Evolutionary conservation across 2,113 vertebrate species (phyloP).

Genomic region (Rhinolophus ferrumequinum): DNA sequence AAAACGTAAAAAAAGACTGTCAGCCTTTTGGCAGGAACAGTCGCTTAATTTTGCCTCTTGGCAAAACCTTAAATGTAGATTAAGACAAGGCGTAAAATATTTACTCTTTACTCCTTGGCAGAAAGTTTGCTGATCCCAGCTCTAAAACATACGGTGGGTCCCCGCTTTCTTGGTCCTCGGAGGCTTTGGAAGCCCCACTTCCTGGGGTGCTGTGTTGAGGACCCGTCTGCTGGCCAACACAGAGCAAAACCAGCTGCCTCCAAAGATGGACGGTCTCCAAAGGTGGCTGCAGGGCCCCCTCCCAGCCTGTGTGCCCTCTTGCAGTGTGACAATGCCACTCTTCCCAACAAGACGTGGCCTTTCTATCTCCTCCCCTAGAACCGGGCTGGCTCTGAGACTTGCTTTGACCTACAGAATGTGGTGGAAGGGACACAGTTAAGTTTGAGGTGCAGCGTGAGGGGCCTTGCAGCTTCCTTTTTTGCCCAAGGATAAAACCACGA

Average conservation of each 20-base stretch:
- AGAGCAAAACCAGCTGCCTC: not conserved
- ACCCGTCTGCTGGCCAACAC: not conserved
- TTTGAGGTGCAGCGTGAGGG: not conserved
- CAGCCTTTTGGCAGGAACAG: conserved; percentile 21
- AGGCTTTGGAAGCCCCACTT: not conserved
- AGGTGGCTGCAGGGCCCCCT: not conserved
- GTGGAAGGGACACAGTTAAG: not conserved
- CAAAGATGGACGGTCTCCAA: too few species aligned
- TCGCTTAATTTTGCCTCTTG: not conserved
- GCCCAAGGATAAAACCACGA: not conserved
- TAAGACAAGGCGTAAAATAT: not conserved
- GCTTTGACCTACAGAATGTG: not conserved
- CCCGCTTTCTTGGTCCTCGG: not conserved
- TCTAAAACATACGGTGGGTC: not conserved
- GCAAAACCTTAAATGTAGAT: conserved; percentile 35
- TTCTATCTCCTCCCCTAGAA: not conserved
- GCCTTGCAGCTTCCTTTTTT: not conserved
- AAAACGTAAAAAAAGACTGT: not conserved
- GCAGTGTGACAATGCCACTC: not conserved
- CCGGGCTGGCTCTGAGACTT: not conserved
- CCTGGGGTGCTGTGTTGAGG: not conserved
- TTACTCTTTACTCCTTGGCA: not conserved
- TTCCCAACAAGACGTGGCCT: not conserved
- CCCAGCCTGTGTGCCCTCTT: not conserved
- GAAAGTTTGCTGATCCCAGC: not conserved